These are phyloP conservation scores for Cryptus armator DNA, from an alignment of 2,888 invertebrate species.

Conservation along the genomic window DNA sequence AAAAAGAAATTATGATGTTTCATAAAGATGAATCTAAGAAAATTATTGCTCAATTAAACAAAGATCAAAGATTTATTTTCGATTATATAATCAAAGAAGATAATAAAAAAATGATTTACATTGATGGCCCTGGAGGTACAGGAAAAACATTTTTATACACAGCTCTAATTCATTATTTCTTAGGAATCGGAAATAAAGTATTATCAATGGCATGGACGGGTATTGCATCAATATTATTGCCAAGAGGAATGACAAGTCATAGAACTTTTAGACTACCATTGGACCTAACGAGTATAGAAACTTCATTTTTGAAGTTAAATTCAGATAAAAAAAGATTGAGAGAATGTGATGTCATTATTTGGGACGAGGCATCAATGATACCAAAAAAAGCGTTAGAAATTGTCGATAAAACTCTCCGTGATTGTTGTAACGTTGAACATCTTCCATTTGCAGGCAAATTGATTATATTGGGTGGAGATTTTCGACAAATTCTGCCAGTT, in stretches of 20 bases:
- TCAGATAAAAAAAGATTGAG: conserved; percentile 35
- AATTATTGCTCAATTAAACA: conserved; percentile 1
- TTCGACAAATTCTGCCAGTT: conserved; percentile 38
- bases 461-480: conserved; percentile 46
- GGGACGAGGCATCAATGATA: conserved; percentile 47
- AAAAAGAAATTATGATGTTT: conserved; percentile 1
- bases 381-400: conserved; percentile 40
- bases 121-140: conserved; percentile 45
- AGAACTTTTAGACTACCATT: conserved; percentile 49
- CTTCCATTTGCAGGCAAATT: conserved; percentile 39
- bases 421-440: conserved; percentile 21
- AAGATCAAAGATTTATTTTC: conserved; percentile 13
- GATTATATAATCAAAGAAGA: conserved; percentile 11
- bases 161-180: conserved; percentile 46
- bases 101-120: conserved; percentile 22
- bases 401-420: conserved; percentile 37
- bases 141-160: conserved; percentile 24
- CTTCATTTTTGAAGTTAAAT: conserved; percentile 34
- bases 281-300: conserved; percentile 26
- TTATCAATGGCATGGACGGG: conserved; percentile 50
- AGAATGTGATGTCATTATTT: conserved; percentile 29
- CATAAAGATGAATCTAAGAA: neutral
- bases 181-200: conserved; percentile 39
- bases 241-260: conserved; percentile 52
- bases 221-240: conserved; percentile 46